Conservation (phyloP, 2,888 invertebrate genomes). For the Diplazon laetatorius region DNA sequence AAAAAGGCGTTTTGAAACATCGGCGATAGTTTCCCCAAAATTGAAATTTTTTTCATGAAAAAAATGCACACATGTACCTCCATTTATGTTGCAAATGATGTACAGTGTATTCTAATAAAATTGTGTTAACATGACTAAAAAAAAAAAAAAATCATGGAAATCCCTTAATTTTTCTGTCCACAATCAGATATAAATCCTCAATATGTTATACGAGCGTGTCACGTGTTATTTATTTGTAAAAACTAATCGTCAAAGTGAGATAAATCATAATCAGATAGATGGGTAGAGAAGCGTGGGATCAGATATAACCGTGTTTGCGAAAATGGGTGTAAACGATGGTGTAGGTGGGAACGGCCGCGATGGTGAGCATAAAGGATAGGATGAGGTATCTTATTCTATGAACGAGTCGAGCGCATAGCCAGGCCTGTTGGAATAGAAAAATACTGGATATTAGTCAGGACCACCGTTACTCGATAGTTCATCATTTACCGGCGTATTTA, state of each 20-base stretch:
- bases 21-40: no score
- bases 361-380: conserved; percentile 73
- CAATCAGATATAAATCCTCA: no score
- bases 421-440: conserved; percentile 80
- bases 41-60: no score
- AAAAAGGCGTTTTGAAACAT: conserved; percentile 32
- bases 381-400: conserved; percentile 78
- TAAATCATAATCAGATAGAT: conserved; percentile 68
- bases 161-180: no score
- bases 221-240: conserved; percentile 62
- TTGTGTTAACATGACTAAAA: no score
- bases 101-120: no score
- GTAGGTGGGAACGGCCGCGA: conserved; percentile 72
- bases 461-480: conserved; percentile 28
- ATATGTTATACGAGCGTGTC: no score
- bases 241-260: conserved; percentile 68
- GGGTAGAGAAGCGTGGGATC: conserved; percentile 71
- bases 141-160: no score
- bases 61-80: no score
- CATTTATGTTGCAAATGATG: no score
- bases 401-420: conserved; percentile 77
- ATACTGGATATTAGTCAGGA: conserved; percentile 63
- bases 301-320: conserved; percentile 77
- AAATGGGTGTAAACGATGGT: conserved; percentile 71
- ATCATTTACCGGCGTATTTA: neutral